These are phyloP conservation scores for Plebejus melissa DNA, from an alignment of 2,888 invertebrate species.

Conservation along the genomic window DNA sequence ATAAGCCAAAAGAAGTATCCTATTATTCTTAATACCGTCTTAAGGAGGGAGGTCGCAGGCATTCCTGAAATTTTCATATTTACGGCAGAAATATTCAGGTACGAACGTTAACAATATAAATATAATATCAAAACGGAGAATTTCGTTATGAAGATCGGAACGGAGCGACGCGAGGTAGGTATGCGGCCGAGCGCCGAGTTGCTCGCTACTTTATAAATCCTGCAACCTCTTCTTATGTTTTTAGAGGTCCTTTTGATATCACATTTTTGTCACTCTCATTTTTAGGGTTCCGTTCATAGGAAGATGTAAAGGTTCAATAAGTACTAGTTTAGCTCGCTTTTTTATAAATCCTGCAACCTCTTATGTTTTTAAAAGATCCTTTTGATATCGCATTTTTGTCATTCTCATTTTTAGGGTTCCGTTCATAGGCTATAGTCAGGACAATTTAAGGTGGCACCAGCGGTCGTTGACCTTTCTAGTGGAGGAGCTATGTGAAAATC, in stretches of 20 bases:
- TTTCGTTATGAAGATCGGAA: constrained; percentile 79
- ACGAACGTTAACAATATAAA: constrained; percentile 77
- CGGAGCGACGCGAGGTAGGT: constrained; percentile 67
- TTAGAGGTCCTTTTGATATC: constrained; percentile 26
- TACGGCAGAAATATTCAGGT: constrained; percentile 80
- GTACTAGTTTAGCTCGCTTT: constrained; percentile 44
- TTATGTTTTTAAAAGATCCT: constrained; percentile 28
- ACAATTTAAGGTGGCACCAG: too few relatives aligned
- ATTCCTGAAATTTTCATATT: constrained; percentile 79
- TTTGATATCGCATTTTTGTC: constrained; percentile 16
- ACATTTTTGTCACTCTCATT: constrained; percentile 9
- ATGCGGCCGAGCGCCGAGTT: constrained; percentile 48
- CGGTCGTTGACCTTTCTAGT: too few relatives aligned
- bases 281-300: neutral
- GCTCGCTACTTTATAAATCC: constrained; percentile 55
- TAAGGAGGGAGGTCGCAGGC: constrained; percentile 60
- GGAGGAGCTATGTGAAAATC: too few relatives aligned
- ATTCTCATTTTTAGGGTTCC: neutral
- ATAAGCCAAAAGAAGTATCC: constrained; percentile 1
- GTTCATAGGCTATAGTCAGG: neutral
- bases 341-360: constrained; percentile 47
- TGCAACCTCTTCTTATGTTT: constrained; percentile 35
- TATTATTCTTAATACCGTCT: constrained; percentile 47
- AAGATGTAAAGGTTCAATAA: neutral
- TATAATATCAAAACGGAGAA: constrained; percentile 80